Conservation (phyloP, 2,888 invertebrate species). For the Serrognathus titanus region DNA sequence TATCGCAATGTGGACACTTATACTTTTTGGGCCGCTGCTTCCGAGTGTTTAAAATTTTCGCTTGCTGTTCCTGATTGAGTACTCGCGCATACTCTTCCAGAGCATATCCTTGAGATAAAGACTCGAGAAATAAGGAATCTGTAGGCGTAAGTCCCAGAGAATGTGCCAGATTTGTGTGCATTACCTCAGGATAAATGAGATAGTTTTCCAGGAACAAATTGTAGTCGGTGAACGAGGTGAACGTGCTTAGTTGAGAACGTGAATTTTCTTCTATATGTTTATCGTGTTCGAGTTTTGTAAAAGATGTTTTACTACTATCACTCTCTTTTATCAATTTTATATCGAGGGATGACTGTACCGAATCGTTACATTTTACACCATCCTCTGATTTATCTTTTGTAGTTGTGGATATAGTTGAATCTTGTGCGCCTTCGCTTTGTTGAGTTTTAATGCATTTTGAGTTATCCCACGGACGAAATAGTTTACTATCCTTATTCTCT, state of each 20-base stretch:
- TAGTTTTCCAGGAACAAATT: conserved; percentile 24
- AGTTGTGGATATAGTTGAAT: conserved; percentile 58
- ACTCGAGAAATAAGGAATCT: conserved; percentile 39
- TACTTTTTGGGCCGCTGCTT: conserved; percentile 88
- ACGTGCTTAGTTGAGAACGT: not conserved
- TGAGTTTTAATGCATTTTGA: not conserved
- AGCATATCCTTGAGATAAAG: conserved; percentile 49
- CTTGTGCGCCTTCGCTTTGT: conserved; percentile 47
- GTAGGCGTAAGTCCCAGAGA: conserved; percentile 32
- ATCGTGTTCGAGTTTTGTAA: not conserved
- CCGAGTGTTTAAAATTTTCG: conserved; percentile 62
- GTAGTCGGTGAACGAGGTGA: not conserved
- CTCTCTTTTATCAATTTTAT: not conserved
- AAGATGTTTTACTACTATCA: not conserved
- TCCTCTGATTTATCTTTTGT: conserved; percentile 35
- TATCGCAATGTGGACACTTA: conserved; percentile 84
- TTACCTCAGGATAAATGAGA: conserved; percentile 26
- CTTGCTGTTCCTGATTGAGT: conserved; percentile 67
- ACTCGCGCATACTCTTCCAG: conserved; percentile 71
- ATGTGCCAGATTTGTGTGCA: conserved; percentile 28
- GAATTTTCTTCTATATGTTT: not conserved
- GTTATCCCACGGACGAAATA: conserved; percentile 36
- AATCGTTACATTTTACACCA: not conserved
- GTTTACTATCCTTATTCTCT: conserved; percentile 21
- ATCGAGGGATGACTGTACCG: not conserved